Percentiles rank a stretch among this genome's conserved stretches.
phyloP scores from a whole-genome alignment of 1,140 invertebrate genomes.

The Macrotrachela quadricornifera region DNA sequence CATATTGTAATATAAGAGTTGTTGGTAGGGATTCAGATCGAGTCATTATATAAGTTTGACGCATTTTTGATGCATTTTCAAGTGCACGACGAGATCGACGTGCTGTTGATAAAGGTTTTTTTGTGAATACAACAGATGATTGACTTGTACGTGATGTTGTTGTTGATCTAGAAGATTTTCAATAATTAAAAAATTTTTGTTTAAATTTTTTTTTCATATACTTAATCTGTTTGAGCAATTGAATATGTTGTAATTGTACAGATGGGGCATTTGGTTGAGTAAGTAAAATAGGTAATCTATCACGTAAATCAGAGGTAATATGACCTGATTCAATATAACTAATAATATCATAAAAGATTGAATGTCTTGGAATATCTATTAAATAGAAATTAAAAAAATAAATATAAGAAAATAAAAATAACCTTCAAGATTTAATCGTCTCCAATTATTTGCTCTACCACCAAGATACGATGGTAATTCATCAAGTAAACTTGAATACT shows the following conservation, averaged over 20 bases:
- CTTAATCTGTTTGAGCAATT: conserved; percentile 22
- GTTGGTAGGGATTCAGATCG: too few relatives aligned
- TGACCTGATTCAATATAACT: conserved; percentile 23
- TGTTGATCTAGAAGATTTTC: too few relatives aligned
- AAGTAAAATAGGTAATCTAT: conserved; percentile 19
- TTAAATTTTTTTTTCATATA: not conserved
- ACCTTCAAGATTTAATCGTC: conserved; percentile 1
- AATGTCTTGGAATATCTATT: conserved; percentile 22
- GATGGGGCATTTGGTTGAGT: conserved; percentile 19
- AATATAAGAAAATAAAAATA: not conserved
- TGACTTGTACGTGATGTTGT: too few relatives aligned
- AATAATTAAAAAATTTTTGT: too few relatives aligned
- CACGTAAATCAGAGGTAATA: conserved; percentile 17
- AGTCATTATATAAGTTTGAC: too few relatives aligned
- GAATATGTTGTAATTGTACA: conserved; percentile 22
- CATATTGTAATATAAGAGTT: too few relatives aligned
- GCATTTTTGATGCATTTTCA: too few relatives aligned
- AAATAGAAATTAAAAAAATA: not conserved
- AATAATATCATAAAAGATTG: conserved; percentile 28
- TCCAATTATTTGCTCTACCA: conserved; percentile 1
- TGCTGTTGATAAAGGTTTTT: too few relatives aligned
- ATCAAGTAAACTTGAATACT: conserved; percentile 4
- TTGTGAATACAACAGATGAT: too few relatives aligned
- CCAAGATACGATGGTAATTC: conserved; percentile 4
- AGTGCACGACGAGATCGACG: too few relatives aligned